Base-by-base conservation (phyloP, 2,113 vertebrate genomes). In the Halichoerus grypus region DNA sequence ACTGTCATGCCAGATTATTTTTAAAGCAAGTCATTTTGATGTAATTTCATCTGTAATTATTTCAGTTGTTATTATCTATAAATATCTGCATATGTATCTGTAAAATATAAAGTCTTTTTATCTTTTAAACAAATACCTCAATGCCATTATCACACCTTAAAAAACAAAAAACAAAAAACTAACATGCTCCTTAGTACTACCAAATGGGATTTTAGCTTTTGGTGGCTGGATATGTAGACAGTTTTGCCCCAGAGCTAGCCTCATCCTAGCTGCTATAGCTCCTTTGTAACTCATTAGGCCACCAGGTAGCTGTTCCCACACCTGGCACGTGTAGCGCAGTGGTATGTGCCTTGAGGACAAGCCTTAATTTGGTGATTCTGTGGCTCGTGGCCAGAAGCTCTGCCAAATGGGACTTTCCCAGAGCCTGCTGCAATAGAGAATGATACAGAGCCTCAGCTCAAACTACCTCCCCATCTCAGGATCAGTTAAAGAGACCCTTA, bases 81-180 rank as follows among this genome's bases (percentile, higher is more conserved):
- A 92, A 88, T 88, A 86, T 77, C 87, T 95, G 46, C 51, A 31
- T 71, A 24, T 63, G 5, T 81, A 88, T 79, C 61, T 76, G 33
- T 84, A 61, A 82, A 92, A 36, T 69, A 82, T 57, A 96, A 77
- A 11, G 6, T 24, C 21, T 79, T 85, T 59, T 84, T 74, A 51
- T 85, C 72, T 87, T 88, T 80, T 80, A 74, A 86, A 69, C n/a
- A 84, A 96, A 90, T 74, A 76, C 53, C 24, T 91, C 55, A 87
- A 14, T 95, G 83, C 13, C 28, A 63, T 74, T 96, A 57, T 49
- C 61, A 93, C 15, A 83, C 65, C 67, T 93, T 1, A 93, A 85
- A 91, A 59, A 57, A 51, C 42, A 76, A 36, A 19, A 18, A 42
- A 72, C 18, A 42, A 33, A 33, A 87, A 61, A 49, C 65, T 53